phyloP scores from a whole-genome alignment of 1,140 invertebrate genomes.

The Orchesella cincta region DNA sequence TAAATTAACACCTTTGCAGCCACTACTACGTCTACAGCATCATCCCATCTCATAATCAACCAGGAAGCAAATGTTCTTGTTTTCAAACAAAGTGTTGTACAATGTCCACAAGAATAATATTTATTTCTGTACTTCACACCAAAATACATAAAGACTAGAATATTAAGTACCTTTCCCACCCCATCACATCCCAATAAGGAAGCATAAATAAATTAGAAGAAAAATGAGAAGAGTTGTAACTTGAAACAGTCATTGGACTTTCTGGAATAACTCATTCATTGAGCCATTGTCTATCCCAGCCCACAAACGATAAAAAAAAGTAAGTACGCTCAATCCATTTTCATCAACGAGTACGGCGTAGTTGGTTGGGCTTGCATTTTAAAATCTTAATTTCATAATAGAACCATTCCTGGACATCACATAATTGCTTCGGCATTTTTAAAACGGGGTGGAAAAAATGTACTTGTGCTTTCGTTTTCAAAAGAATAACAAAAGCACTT shows the following conservation, averaged over 20 bases:
- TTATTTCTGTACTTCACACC: no score
- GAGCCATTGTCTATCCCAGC: no score
- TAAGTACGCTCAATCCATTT: neutral
- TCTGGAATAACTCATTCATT: no score
- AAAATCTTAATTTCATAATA: no score
- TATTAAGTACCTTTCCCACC: neutral
- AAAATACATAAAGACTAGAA: no score
- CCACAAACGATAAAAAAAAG: neutral
- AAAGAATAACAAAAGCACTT: neutral
- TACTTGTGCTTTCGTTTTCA: neutral
- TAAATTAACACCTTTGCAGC: constrained; percentile 23
- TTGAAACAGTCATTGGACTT: no score
- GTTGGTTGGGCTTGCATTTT: no score
- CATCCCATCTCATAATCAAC: neutral
- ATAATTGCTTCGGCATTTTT: neutral
- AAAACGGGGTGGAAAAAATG: neutral
- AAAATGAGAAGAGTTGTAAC: neutral
- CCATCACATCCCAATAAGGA: neutral
- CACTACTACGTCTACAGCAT: neutral
- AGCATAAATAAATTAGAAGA: neutral
- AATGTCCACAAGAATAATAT: no score
- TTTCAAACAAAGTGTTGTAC: no score
- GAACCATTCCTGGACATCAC: neutral
- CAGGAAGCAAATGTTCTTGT: no score
- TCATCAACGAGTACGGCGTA: no score